Percentiles rank a stretch among this genome's conserved stretches.
Conservation (phyloP, 1,140 invertebrate genomes). For the Phymorhynchus buccinoides region DNA sequence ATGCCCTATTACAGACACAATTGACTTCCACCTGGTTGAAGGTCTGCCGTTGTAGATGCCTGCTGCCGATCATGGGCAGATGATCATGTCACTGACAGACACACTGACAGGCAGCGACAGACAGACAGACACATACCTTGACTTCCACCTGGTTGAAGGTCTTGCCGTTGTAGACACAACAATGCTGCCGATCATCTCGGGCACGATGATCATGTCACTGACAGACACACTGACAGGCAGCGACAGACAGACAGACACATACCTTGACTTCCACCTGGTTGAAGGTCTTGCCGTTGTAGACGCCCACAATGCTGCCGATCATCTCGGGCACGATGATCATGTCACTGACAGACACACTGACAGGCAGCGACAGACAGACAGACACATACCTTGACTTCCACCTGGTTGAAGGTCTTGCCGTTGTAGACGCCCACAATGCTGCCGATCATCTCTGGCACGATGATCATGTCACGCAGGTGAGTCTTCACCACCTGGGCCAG, state of each 20-base stretch:
- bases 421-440: slow-evolving; percentile 99
- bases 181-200: slow-evolving; percentile 99
- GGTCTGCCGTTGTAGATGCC: too few relatives aligned
- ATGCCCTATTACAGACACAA: too few relatives aligned
- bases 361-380: too few relatives aligned
- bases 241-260: too few relatives aligned
- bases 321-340: slow-evolving; percentile 90
- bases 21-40: too few relatives aligned
- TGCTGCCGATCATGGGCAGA: too few relatives aligned
- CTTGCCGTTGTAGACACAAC: slow-evolving; percentile 99
- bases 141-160: slow-evolving; percentile 93
- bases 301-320: slow-evolving; percentile 98
- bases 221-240: too few relatives aligned
- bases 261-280: slow-evolving; percentile 88
- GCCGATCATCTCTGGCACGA: slow-evolving; percentile 99
- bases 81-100: too few relatives aligned
- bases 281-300: slow-evolving; percentile 99
- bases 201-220: slow-evolving; percentile 99
- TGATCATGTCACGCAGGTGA: slow-evolving; percentile 87
- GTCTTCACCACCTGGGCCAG: slow-evolving; percentile 86
- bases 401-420: slow-evolving; percentile 96
- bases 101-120: too few relatives aligned
- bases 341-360: too few relatives aligned
- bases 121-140: too few relatives aligned
- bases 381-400: slow-evolving; percentile 85